Percentiles rank a stretch among this genome's conserved stretches.
Conservation (phyloP, 1,140 invertebrate species). For the Stegodyphus mimosarum region DNA sequence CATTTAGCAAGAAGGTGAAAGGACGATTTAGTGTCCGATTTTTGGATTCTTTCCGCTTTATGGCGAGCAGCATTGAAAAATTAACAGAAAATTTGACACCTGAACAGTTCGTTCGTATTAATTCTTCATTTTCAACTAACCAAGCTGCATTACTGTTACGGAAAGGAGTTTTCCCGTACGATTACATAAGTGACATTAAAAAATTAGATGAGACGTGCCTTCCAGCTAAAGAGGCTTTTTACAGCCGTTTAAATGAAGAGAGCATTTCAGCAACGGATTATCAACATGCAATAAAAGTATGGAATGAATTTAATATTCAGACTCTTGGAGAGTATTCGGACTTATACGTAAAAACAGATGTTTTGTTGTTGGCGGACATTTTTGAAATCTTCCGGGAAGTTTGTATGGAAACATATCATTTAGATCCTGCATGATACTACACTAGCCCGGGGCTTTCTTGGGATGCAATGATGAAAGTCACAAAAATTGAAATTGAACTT, state of each 20-base stretch:
- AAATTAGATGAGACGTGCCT: constrained; percentile 62
- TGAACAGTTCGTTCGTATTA: neutral
- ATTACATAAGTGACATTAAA: constrained; percentile 55
- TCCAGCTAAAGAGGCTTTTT: constrained; percentile 27
- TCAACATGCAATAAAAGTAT: constrained; percentile 56
- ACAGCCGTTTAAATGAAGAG: neutral
- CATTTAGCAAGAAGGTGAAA: neutral
- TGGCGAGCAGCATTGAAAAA: constrained; percentile 16
- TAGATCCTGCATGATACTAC: constrained; percentile 6
- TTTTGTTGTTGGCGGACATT: neutral
- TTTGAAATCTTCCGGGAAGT: neutral
- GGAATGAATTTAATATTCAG: constrained; percentile 62
- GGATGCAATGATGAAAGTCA: constrained; percentile 10
- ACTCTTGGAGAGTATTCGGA: no score
- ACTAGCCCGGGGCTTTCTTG: neutral
- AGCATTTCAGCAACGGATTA: constrained; percentile 14
- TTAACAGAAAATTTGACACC: neutral
- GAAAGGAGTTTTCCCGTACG: constrained; percentile 57
- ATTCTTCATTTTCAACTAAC: neutral
- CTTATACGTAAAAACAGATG: neutral
- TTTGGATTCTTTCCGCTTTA: constrained; percentile 64
- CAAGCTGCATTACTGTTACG: neutral
- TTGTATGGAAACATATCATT: neutral
- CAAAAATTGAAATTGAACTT: neutral
- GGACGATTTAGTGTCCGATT: constrained; percentile 43